Evolutionary conservation across 2,888 invertebrate genomes (phyloP), one percentile per base, ranked within the genome.

Genomic region (Philaethria dido): DNA sequence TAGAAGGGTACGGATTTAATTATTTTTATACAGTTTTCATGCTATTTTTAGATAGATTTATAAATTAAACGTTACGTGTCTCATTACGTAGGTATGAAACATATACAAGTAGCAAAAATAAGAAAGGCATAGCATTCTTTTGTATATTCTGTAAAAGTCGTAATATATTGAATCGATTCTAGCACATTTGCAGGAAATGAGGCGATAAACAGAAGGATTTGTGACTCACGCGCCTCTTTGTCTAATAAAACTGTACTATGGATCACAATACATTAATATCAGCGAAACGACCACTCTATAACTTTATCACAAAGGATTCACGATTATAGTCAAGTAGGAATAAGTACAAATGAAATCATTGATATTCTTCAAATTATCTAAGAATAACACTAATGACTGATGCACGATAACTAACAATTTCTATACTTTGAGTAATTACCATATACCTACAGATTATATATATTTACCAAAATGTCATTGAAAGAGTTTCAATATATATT

Each of bases 191-290:
- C 78, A 82, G 84, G 84, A 85, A 84, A 78, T 73, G 60, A 29
- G 71, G 14, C 64, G 82, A 86, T 85, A 85, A 78, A 77, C 59
- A 60, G 69, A 73, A 74, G 73, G 75, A 74, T 72, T 73, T 73
- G 72, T 83, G 85, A 85, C 77, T 84, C 83, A 85, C 72, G 76
- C 65, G 69, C 72, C 70, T 70, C 70, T 70, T 72, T 72, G 67
- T 69, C 69, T 69, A 62, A 69, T 69, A 69, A 63, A 69, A 59
- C 60, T 65, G 50, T 60, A 60, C 47, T 52, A 50, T 59, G 22
- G 59, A 65, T 59, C 66, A 47, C 59, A 47, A 45, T 55, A 57
- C 45, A 66, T 61, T 36, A 54, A 57, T 60, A 60, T 45, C 18
- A 14, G 18, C 45, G 13, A 45, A 47, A 60, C 60, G 45, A 60